Conservation (phyloP, 2,797 vertebrate genomes). For the Halcyon chelicuti region DNA sequence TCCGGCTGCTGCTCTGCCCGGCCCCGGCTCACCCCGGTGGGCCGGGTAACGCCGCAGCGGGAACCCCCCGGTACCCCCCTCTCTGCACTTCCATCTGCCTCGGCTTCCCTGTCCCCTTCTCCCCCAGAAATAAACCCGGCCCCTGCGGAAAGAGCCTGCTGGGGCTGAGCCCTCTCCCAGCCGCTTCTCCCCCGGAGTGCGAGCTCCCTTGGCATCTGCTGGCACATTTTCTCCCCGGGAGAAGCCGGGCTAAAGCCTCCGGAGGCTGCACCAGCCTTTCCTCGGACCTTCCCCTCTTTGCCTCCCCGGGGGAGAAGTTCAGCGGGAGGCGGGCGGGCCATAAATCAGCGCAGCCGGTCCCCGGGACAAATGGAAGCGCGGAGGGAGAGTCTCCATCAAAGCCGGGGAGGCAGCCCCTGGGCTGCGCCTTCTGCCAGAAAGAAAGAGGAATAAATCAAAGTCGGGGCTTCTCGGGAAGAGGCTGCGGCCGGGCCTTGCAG, state of each 20-base stretch:
- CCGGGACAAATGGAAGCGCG: neutral
- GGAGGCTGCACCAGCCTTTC: neutral
- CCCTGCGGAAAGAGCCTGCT: neutral
- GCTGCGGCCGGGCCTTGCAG: neutral
- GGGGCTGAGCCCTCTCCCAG: neutral
- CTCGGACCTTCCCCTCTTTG: neutral
- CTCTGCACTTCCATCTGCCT: neutral
- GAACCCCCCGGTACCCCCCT: neutral
- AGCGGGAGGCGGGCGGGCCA: neutral
- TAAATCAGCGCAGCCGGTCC: neutral
- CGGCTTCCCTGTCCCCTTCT: neutral
- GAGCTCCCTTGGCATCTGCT: neutral
- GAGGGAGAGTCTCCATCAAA: neutral
- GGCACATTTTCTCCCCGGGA: neutral
- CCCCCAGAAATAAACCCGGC: neutral
- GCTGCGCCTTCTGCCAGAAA: neutral
- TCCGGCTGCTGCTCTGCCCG: neutral
- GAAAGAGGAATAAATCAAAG: conserved; percentile 17
- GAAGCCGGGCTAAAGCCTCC: neutral
- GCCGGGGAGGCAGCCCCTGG: neutral
- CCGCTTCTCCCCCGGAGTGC: neutral
- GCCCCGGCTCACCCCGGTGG: neutral
- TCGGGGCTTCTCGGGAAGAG: neutral
- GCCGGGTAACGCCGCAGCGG: neutral
- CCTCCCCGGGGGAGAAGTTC: neutral